Evolutionary conservation across 2,888 invertebrate genomes (phyloP).

Genomic region (Catocala sponsa): DNA sequence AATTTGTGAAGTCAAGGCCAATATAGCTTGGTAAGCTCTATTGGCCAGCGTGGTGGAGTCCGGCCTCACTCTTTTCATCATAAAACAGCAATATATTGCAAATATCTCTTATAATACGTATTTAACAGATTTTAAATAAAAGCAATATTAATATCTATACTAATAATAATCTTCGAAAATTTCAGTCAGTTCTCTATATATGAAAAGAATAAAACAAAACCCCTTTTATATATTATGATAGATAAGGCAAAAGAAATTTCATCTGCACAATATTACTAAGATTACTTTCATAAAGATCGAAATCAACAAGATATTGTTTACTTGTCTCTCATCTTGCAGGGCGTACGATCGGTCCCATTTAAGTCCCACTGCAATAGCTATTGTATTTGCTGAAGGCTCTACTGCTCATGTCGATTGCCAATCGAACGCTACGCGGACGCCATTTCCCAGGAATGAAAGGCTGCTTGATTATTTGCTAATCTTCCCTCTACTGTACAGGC

Average conservation of each 20-base stretch:
- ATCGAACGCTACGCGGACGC: constrained; percentile 71
- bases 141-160: no score
- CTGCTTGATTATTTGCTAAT: constrained; percentile 72
- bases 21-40: no score
- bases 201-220: no score
- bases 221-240: not conserved
- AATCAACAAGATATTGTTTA: constrained; percentile 74
- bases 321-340: constrained; percentile 71
- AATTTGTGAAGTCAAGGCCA: no score
- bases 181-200: no score
- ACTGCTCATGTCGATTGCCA: constrained; percentile 81
- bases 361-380: constrained; percentile 76
- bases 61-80: no score
- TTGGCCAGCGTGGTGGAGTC: no score
- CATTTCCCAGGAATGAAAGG: constrained; percentile 72
- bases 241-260: not conserved
- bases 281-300: constrained; percentile 49
- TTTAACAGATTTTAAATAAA: no score
- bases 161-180: no score
- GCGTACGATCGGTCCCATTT: constrained; percentile 69
- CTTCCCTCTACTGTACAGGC: constrained; percentile 57
- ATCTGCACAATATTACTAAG: constrained; percentile 7
- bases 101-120: no score
- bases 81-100: no score
- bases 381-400: constrained; percentile 84